Base-by-base conservation (phyloP, 2,888 invertebrate species). In the Mythimna albipuncta region DNA sequence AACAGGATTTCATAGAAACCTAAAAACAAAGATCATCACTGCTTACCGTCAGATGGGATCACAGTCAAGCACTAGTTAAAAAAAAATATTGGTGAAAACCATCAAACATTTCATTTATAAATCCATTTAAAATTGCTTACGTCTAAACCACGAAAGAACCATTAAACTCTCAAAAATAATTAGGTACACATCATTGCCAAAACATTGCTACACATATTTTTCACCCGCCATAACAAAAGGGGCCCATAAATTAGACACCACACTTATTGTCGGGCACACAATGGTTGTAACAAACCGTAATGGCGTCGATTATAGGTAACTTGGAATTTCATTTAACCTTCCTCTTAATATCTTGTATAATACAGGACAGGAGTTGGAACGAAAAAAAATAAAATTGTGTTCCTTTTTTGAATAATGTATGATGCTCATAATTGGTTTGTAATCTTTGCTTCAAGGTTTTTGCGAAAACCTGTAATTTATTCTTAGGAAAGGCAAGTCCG, bases 221-320 rank as follows among this genome's bases (percentile, higher is more conserved):
- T 69, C n/a, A 67, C 9, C 55, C 55, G 38, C 41, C 47, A n/a
- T 47, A 75, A 81, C 86, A 82, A 85, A 88, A 81, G 82, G 82
- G 65, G 63, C 26, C 67, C 77, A 90, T 90, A 91, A 91, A 93
- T 93, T 92, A 92, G 83, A 83, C 82, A 85, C 83, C 85, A 83
- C 87, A 89, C 88, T 87, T 88, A 92, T 94, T 94, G 93, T 94
- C 91, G 88, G 89, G 83, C 79, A 84, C 79, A 94, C 94, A 94
- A 94, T 95, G 92, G 94, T 90, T 91, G 91, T 94, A 95, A 94
- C 93, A 89, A 94, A 90, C 89, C 89, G 89, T 93, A 93, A 94
- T 93, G 87, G 91, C 87, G 81, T 87, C 92, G 92, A 94, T 95
- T 94, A 93, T 85, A 85, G 78, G 73, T 64, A 78, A 84, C 82